phyloP scores from a whole-genome alignment of 2,797 vertebrate species.

The Pseudotriccus pelzelni region DNA sequence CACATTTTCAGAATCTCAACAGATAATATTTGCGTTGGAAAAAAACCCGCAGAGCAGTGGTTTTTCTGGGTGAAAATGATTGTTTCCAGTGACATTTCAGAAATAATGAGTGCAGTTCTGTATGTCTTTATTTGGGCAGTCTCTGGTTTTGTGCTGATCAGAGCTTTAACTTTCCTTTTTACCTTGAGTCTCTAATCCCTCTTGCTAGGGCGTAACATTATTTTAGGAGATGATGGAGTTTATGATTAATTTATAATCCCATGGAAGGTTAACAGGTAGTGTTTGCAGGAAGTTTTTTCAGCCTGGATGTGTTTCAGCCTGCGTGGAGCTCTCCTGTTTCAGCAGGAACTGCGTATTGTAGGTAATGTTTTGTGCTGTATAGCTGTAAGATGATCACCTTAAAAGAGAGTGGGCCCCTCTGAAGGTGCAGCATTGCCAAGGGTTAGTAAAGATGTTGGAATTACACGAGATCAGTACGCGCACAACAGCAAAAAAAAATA shows the following conservation, averaged over 20 bases:
- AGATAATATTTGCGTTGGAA: background rate
- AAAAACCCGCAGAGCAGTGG: background rate
- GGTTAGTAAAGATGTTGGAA: background rate
- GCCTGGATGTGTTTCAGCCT: background rate
- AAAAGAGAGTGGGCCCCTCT: background rate
- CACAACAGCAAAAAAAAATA: background rate
- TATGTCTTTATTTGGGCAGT: background rate
- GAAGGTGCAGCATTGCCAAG: background rate
- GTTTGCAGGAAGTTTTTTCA: background rate
- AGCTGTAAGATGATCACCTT: background rate
- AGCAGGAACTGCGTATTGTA: background rate
- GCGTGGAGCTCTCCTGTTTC: background rate
- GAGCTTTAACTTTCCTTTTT: background rate
- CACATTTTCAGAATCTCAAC: background rate
- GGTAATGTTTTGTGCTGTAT: background rate
- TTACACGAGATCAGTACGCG: background rate
- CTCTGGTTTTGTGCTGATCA: background rate
- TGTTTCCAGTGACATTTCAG: background rate
- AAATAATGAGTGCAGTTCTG: background rate
- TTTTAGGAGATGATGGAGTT: background rate
- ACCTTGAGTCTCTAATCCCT: background rate
- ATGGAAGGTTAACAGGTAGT: background rate
- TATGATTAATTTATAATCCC: background rate
- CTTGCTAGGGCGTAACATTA: background rate
- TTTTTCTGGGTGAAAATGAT: background rate